Percentiles rank a stretch among this genome's conserved stretches.
Evolutionary conservation across 2,113 vertebrate genomes (phyloP).

Genomic region (Menidia beryllina): DNA sequence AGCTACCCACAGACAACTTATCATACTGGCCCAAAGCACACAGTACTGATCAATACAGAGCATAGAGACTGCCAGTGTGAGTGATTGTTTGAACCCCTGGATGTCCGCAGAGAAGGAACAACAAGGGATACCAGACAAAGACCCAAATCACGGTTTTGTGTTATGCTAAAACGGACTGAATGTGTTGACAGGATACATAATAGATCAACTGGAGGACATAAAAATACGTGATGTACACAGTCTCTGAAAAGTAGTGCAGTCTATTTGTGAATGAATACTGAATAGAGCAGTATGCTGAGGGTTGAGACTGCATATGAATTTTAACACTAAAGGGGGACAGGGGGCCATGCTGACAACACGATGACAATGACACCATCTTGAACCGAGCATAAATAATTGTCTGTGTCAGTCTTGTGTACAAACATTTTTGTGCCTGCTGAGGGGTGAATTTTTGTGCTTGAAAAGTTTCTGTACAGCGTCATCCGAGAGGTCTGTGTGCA

Average conservation of each 20-base stretch:
- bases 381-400: neutral
- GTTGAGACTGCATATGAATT: constrained; percentile 11
- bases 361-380: neutral
- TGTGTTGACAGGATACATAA: no score
- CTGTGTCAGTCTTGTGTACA: neutral
- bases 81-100: constrained; percentile 21
- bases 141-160: no score
- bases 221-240: constrained; percentile 28
- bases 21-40: constrained; percentile 20
- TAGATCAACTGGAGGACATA: neutral
- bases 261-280: constrained; percentile 31
- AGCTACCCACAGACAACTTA: constrained; percentile 26
- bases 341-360: constrained; percentile 1
- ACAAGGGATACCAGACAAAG: no score
- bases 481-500: neutral
- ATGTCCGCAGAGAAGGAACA: constrained; percentile 7
- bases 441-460: neutral
- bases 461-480: neutral
- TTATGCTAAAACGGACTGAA: neutral
- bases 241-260: constrained; percentile 10
- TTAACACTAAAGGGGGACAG: neutral
- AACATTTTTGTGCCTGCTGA: neutral
- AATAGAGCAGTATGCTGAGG: constrained; percentile 13
- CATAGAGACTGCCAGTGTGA: constrained; percentile 36
- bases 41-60: constrained; percentile 34